Evolutionary conservation across 2,888 invertebrate genomes (phyloP).

Genomic region (Gymnocheta viridis): DNA sequence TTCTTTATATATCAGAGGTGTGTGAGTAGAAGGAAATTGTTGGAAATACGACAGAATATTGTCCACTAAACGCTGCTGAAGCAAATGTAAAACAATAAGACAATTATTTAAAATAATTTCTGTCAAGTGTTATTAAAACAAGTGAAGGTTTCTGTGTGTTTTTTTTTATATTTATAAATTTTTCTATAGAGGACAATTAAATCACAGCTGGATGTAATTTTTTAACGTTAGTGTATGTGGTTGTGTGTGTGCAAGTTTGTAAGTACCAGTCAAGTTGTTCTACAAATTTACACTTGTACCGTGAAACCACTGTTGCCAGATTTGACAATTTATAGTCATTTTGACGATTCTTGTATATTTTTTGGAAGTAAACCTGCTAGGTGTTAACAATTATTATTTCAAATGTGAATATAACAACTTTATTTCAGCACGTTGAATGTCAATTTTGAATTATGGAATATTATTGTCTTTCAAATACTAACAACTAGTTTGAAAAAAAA

Average conservation of each 20-base stretch:
- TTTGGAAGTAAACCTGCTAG: no score
- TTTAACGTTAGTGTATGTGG: neutral
- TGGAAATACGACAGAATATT: neutral
- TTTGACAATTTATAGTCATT: no score
- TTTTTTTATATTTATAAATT: neutral
- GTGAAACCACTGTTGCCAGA: neutral
- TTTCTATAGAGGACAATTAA: conserved; percentile 62
- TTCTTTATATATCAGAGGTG: neutral
- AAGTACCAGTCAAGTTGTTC: conserved; percentile 3
- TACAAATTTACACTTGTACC: neutral
- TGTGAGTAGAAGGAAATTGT: conserved; percentile 9
- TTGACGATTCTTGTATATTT: no score
- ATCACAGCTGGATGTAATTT: conserved; percentile 62
- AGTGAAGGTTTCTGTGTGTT: conserved; percentile 30
- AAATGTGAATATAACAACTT: no score
- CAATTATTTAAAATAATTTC: conserved; percentile 66
- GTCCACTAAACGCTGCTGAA: neutral
- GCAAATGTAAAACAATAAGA: conserved; percentile 60
- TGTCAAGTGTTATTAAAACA: conserved; percentile 63
- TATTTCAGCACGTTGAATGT: no score
- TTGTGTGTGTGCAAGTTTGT: neutral
- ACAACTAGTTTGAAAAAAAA: no score
- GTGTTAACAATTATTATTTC: no score
- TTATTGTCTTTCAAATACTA: no score
- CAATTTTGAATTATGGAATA: no score